Base-by-base conservation (phyloP, 2,888 invertebrate genomes). In the Caenorhabditis sp. region DNA sequence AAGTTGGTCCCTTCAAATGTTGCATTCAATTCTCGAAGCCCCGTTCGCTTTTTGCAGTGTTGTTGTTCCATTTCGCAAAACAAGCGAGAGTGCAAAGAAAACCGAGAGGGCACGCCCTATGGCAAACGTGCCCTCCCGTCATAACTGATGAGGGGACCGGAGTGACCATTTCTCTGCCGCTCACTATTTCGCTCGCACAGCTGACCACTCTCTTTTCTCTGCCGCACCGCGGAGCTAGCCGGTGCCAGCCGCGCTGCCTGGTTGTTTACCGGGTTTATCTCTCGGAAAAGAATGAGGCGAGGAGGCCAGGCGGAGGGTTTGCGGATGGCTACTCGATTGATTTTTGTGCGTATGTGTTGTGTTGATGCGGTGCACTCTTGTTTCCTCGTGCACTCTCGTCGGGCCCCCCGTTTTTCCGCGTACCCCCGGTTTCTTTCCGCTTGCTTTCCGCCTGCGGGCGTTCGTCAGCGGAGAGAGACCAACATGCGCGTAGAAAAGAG, bases 251-350 rank as follows among this genome's bases (percentile, higher is more conserved):
- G 56, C 72, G 43, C 66, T 56, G 46, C 65, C 48, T 52, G 46
- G 71, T 76, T 76, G 76, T 76, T 76, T 76, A 76, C 76, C 75
- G 62, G 75, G 75, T 62, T 56, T 75, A 58, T 62, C 61, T 74
- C 46, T 62, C 22, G 68, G 59, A 75, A 75, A 75, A 59, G 55
- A 66, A 59, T 59, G 63, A 58, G 39, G 24, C 30, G 20, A 26
- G 45, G 62, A 41, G 56, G 50, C n/a, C 32, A 53, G 37, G 65
- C 48, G 58, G 56, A 53, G 70, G 46, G 59, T 41, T 55, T 43
- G 63, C 46, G 63, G 73, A 59, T 58, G 58, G 59, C 65, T 66
- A 61, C 66, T 53, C 74, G 55, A 37, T 66, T 58, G 56, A 63
- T 65, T 74, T 74, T 74, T 74, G 53, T 55, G 66, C 37, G 65